Base-by-base conservation (phyloP, 1,140 invertebrate species). In the Acyrthosiphon pisum region DNA sequence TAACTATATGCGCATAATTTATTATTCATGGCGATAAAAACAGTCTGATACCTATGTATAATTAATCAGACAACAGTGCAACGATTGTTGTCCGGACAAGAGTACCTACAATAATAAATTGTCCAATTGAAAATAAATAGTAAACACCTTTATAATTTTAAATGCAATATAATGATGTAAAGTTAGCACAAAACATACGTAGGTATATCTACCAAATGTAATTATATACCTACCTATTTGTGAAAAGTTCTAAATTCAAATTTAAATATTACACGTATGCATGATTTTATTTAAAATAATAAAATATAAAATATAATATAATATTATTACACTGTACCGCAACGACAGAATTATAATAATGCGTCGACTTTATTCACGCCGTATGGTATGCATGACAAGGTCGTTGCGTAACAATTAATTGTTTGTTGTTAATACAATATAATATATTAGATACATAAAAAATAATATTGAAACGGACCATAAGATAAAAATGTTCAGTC, bases 1-100 rank as follows among this genome's bases (percentile, higher is more conserved):
- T 86, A 86, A 86, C 81, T 83, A 83, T 37, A 76, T 35, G 60
- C 60, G 60, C n/a, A n/a, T 76, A 76, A 76, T 76, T 76, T 76
- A 76, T 76, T 76, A 76, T 76, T 76, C 30, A 76, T 76, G n/a
- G 60, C n/a, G 60, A 76, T 76, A 76, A 76, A n/a, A 76, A 76
- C 30, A 76, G n/a, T 35, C 60, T 76, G 60, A n/a, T 76, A 23
- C 50, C 22, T 53, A 76, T 68, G 60, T n/a, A 68, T 68, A 68
- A 68, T 68, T 68, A 68, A 81, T 81, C 76, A 81, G 83, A 84
- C 83, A 86, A 86, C 41, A 86, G 37, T 46, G 41, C 23, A 23
- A 37, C 35, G n/a, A 83, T 83, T 83, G 76, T 83, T 37, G 76
- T 83, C 76, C 76, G 22, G 76, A 83, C 76, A 83, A 76, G n/a